Evolutionary conservation across 2,888 invertebrate species (phyloP).

Genomic region (Nyleta sp.): DNA sequence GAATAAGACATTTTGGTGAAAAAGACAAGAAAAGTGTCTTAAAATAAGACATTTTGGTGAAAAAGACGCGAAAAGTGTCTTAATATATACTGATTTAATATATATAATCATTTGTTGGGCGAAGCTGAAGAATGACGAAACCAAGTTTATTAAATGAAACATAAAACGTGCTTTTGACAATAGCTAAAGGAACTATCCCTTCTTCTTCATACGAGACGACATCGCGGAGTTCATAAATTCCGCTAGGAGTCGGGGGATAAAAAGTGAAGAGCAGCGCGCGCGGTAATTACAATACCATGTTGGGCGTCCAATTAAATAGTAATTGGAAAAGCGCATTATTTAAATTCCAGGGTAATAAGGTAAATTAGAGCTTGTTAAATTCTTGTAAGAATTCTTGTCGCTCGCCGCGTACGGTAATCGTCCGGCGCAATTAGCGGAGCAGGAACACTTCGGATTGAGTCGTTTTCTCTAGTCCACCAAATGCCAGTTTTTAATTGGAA

Average conservation of each 20-base stretch:
- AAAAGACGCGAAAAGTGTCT: too few species aligned
- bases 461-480: conserved; percentile 23
- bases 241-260: conserved; percentile 10
- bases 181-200: conserved; percentile 4
- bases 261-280: conserved; percentile 13
- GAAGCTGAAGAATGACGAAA: too few species aligned
- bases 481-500: conserved; percentile 1
- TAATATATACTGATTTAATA: too few species aligned
- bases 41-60: too few species aligned
- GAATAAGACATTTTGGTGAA: too few species aligned
- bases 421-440: conserved; percentile 19
- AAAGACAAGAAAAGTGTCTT: too few species aligned
- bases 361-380: conserved; percentile 58
- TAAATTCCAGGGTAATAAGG: conserved; percentile 52
- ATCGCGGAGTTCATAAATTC: conserved; percentile 43
- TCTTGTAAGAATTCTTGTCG: conserved; percentile 37
- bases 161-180: neutral
- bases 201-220: conserved; percentile 10
- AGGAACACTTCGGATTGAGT: conserved; percentile 45
- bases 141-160: neutral
- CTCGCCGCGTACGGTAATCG: conserved; percentile 27
- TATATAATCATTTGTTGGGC: too few species aligned
- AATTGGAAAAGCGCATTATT: conserved; percentile 57
- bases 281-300: conserved; percentile 45
- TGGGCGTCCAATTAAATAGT: conserved; percentile 49